Evolutionary conservation across 1,140 invertebrate genomes (phyloP), one percentile per base, ranked within the genome.

Genomic region (Cylas formicarius): DNA sequence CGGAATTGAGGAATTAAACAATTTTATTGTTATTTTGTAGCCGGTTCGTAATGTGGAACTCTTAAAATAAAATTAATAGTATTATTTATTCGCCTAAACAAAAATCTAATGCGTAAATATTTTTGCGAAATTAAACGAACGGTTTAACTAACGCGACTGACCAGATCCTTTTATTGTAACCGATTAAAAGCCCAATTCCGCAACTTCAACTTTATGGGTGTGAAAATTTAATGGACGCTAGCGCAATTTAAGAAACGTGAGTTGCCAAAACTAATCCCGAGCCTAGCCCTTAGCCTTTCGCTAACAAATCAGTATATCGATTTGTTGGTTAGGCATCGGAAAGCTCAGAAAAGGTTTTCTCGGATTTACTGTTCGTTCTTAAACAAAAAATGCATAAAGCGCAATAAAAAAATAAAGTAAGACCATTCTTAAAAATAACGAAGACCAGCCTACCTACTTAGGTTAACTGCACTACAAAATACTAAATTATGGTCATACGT

Each of bases 1-100:
- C 38, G 38, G 38, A 48, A 42, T 24, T 37, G 33, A 34, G 32
- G 43, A 43, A 48, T 43, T 48, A 42, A 48, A 48, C 33, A 27
- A 34, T 42, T 48, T 48, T 48, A 48, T 41, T 48, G n/a, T 11
- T 21, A 29, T 35, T 47, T 40, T 42, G 38, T 41, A 27, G 37
- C 31, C 28, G 11, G 28, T 41, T 40, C n/a, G 31, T n/a, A 8
- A 24, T 17, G 23, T n/a, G 14, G 11, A 45, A 31, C 23, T 47
- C 37, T 47, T 47, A 33, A 47, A 47, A 47, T 20, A 37, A 37
- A 37, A 37, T 23, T 16, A 20, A 17, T 35, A 17, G 11, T n/a
- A 19, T n/a, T 11, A 17, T 31, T 31, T 31, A 16, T 31, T 7
- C 28, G 28, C 18, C 28, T 31, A 31, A 31, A 31, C 18, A 31